Percentiles rank a stretch among this genome's conserved stretches.
Conservation (phyloP, 2,888 invertebrate species). For the Empis livida region DNA sequence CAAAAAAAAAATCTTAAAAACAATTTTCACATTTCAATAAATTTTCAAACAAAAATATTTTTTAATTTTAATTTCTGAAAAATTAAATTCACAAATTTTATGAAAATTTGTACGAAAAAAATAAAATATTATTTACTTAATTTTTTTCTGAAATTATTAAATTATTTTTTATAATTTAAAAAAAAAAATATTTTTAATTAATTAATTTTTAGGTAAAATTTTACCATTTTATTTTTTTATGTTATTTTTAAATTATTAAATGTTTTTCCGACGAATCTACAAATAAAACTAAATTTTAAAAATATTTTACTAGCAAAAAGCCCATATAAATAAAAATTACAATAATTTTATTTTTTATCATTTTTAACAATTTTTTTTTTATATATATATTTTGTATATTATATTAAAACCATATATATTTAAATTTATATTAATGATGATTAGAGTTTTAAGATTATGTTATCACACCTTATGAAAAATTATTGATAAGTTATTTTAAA, state of each 20-base stretch:
- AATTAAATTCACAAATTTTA: too few species aligned
- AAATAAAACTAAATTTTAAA: neutral
- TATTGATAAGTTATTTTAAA: neutral
- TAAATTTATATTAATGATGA: slow-evolving; percentile 3
- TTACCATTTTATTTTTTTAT: neutral
- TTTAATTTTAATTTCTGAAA: too few species aligned
- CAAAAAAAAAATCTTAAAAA: too few species aligned
- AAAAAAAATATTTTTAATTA: too few species aligned
- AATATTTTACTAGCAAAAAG: neutral
- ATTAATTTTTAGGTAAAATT: neutral
- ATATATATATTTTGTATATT: neutral
- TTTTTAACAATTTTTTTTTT: neutral
- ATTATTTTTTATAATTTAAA: too few species aligned
- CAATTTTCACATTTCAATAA: too few species aligned
- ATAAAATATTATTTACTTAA: too few species aligned
- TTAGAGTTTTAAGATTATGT: slow-evolving; percentile 13
- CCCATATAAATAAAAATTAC: neutral
- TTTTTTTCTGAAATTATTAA: too few species aligned
- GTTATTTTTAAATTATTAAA: neutral
- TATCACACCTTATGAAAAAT: slow-evolving; percentile 14
- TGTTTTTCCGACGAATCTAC: neutral
- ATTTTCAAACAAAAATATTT: too few species aligned
- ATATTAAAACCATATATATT: neutral
- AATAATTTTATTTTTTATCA: neutral
- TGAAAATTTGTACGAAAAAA: too few species aligned